A percentile compares a stretch with the other conserved stretches of the same genome.
phyloP scores from a whole-genome alignment of 2,797 vertebrate genomes.

The Molothrus ater region DNA sequence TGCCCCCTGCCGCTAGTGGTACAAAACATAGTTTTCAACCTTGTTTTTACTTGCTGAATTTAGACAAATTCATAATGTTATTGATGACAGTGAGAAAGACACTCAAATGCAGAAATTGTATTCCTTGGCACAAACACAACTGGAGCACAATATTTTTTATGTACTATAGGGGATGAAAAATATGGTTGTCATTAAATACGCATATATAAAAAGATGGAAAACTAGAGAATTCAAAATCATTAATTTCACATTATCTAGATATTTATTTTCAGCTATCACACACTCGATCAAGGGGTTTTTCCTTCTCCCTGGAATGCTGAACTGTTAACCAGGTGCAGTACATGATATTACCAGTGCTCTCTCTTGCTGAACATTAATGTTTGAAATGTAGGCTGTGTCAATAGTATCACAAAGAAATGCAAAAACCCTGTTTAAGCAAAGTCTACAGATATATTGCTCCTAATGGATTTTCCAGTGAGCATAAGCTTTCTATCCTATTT shows the following conservation, averaged over 20 bases:
- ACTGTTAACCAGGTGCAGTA: neutral
- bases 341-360: neutral
- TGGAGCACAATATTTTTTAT: neutral
- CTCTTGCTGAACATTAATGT: neutral
- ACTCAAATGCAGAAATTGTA: constrained; percentile 62
- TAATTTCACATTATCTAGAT: neutral
- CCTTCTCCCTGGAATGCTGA: neutral
- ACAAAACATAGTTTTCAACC: constrained; percentile 67
- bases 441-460: neutral
- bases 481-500: neutral
- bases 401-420: neutral
- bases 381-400: neutral
- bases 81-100: constrained; percentile 66
- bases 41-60: constrained; percentile 74
- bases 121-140: constrained; percentile 40
- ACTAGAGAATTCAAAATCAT: neutral
- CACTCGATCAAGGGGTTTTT: neutral
- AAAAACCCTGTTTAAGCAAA: neutral
- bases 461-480: neutral
- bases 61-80: constrained; percentile 71
- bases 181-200: neutral
- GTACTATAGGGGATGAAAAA: neutral
- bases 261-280: neutral
- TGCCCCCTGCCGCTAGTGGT: constrained; percentile 71
- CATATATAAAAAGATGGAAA: neutral